Evolutionary conservation across 2,888 invertebrate species (phyloP), one percentile per base, ranked within the genome.

Genomic region (Frankliniella intonsa): DNA sequence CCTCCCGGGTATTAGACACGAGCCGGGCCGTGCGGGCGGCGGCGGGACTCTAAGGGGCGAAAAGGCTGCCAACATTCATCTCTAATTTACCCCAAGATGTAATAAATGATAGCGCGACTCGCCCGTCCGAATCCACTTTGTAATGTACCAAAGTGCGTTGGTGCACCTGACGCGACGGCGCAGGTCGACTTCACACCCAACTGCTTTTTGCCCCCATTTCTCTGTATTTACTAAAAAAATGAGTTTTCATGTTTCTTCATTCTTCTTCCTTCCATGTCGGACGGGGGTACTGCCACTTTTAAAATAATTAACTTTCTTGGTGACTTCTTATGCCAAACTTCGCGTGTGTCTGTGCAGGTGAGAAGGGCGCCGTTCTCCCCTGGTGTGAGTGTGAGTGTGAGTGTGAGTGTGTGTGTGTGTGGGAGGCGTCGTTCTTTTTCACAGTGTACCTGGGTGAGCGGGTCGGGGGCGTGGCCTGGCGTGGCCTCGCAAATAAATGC

Each of bases 71-170:
- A 76, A 76, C 69, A 76, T 25, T 76, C 22, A 76, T 76, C 69
- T 76, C 69, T 76, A 76, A 76, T 76, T 76, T 76, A 22, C 69
- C 69, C 25, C 8, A 5, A 69, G 69, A 76, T 76, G 69, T 76
- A 76, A 76, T 76, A 25, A 76, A 76, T 76, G 69, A 76, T 76
- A 76, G 69, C 69, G 69, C 22, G 62, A 11, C 19, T 62, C 19
- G n/a, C 62, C n/a, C 62, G 62, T 62, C 62, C 69, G 69, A 76
- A 76, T 76, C 69, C 69, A 76, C 69, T 76, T 76, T 76, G 69
- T 76, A 76, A 76, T 22, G 69, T 25, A 22, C 22, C 69, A 76
- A 76, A 76, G 62, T 62, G 62, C 38, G 38, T 38, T 38, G 3
- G 38, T 38, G 38, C 38, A 38, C 38, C 38, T 38, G 38, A 38